Evolutionary conservation across 2,888 invertebrate genomes (phyloP).

Genomic region (Heliconius cydno): DNA sequence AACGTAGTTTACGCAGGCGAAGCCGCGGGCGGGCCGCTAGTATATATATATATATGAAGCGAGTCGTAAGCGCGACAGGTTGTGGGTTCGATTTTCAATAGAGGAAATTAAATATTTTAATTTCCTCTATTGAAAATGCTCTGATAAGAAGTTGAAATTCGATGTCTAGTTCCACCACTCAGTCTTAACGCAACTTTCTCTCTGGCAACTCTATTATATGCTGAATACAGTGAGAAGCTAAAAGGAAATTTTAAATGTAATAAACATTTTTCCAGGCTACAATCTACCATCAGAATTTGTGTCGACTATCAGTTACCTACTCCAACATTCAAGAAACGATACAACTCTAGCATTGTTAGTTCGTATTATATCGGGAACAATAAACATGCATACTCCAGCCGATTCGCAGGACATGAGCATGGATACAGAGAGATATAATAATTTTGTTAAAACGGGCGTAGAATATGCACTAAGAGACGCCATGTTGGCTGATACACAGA

Average conservation of each 20-base stretch:
- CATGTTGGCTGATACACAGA: conserved; percentile 67
- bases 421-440: conserved; percentile 72
- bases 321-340: conserved; percentile 83
- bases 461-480: conserved; percentile 74
- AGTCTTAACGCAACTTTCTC: no score
- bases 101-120: background rate
- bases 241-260: background rate
- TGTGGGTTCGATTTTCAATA: background rate
- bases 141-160: no score
- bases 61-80: background rate
- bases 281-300: conserved; percentile 85
- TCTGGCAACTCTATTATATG: no score
- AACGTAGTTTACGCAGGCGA: no score
- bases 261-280: conserved; percentile 72
- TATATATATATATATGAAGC: background rate
- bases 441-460: conserved; percentile 69
- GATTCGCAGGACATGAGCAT: conserved; percentile 66
- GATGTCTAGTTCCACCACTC: no score
- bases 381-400: conserved; percentile 72
- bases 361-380: conserved; percentile 85
- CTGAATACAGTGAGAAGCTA: no score
- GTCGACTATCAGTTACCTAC: conserved; percentile 83
- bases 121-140: no score
- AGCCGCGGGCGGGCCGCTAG: no score
- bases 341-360: conserved; percentile 85